Evolutionary conservation across 2,888 invertebrate genomes (phyloP).

Genomic region (Drosophila atripex): DNA sequence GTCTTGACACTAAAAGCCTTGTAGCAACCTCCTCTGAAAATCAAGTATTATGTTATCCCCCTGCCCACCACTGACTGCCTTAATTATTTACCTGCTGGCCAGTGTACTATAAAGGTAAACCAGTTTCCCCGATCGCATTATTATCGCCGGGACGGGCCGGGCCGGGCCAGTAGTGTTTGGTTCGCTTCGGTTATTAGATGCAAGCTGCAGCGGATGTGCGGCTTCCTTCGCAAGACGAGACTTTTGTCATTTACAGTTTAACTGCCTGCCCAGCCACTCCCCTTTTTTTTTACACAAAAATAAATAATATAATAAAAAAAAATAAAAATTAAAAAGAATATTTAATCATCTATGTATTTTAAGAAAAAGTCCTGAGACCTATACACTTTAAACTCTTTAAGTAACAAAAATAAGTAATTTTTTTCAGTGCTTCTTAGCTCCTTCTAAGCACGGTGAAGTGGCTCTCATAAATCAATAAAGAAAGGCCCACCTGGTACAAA

Average conservation of each 20-base stretch:
- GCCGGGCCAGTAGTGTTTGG: too few relatives aligned
- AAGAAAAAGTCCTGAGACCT: not conserved
- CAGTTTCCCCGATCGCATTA: constrained; percentile 64
- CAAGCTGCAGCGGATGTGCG: constrained; percentile 73
- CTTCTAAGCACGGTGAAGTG: constrained; percentile 39
- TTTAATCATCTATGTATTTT: not conserved
- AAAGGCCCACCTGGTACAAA: constrained; percentile 68
- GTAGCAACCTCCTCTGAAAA: too few relatives aligned
- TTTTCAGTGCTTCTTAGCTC: constrained; percentile 10
- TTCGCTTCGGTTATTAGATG: constrained; percentile 71
- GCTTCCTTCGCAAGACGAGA: constrained; percentile 60
- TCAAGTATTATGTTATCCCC: too few relatives aligned
- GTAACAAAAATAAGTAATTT: not conserved
- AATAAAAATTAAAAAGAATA: not conserved
- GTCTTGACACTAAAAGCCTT: too few relatives aligned
- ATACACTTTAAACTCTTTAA: too few relatives aligned
- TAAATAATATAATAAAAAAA: not conserved
- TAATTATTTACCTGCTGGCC: constrained; percentile 53
- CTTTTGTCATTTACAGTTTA: constrained; percentile 77
- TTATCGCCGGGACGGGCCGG: constrained; percentile 53
- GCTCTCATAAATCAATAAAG: constrained; percentile 72
- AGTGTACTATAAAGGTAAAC: constrained; percentile 48
- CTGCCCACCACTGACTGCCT: constrained; percentile 10
- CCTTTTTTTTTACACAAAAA: not conserved
- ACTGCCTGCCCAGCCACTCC: constrained; percentile 2